Evolutionary conservation across 1,140 invertebrate genomes (phyloP).

Genomic region (Heliconius hermathena): DNA sequence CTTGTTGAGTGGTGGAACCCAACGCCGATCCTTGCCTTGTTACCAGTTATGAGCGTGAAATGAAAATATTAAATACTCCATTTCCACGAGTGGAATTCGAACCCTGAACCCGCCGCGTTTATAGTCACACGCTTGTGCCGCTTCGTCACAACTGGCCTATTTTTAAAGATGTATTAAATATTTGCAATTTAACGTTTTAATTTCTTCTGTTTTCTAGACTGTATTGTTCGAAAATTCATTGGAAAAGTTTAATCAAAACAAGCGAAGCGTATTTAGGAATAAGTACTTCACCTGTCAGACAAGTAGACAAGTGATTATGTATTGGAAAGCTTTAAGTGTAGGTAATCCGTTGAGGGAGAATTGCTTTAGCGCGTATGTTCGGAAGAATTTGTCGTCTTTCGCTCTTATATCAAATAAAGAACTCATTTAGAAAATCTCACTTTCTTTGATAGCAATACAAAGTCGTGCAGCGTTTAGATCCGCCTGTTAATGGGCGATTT

Average conservation of each 20-base stretch:
- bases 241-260: neutral
- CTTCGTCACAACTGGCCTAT: too few relatives aligned
- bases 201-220: neutral
- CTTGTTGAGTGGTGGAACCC: too few relatives aligned
- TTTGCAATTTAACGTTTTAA: neutral
- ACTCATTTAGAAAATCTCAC: neutral
- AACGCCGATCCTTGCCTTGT: too few relatives aligned
- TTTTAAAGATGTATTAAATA: too few relatives aligned
- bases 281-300: constrained; percentile 5
- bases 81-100: too few relatives aligned
- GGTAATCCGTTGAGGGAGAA: constrained; percentile 27
- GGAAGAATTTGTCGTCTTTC: neutral
- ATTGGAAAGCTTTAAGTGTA: constrained; percentile 15
- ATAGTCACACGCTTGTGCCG: too few relatives aligned
- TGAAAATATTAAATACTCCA: too few relatives aligned
- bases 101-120: too few relatives aligned
- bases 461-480: too few relatives aligned
- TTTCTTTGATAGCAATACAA: too few relatives aligned
- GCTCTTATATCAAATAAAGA: neutral
- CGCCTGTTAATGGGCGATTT: too few relatives aligned
- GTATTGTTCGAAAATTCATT: neutral
- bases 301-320: constrained; percentile 2
- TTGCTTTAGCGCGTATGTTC: constrained; percentile 20
- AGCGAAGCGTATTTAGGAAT: constrained; percentile 1
- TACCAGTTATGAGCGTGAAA: too few relatives aligned